Evolutionary conservation across 2,797 vertebrate species (phyloP).

Genomic region (Bovichtus variegatus): DNA sequence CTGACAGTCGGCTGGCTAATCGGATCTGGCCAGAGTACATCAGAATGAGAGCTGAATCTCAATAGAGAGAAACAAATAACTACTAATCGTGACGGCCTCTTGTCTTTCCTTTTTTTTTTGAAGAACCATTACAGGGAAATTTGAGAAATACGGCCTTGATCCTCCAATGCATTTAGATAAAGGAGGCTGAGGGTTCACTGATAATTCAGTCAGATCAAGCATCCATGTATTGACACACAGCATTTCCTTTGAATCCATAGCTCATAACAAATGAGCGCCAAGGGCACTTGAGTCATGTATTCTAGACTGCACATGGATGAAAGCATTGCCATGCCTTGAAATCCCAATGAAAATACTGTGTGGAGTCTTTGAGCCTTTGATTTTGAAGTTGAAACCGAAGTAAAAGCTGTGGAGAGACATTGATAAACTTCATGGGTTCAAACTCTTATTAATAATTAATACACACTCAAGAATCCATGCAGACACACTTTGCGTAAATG

Average conservation of each 20-base stretch:
- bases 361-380: slow-evolving; percentile 36
- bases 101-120: slow-evolving; percentile 7
- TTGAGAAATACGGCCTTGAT: slow-evolving; percentile 15
- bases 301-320: slow-evolving; percentile 20
- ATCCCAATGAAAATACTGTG: slow-evolving; percentile 25
- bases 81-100: slow-evolving; percentile 37
- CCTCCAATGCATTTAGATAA: slow-evolving; percentile 19
- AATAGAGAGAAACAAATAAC: slow-evolving; percentile 46
- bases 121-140: slow-evolving; percentile 36
- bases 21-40: slow-evolving; percentile 16
- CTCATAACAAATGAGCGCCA: slow-evolving; percentile 25
- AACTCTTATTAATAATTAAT: slow-evolving; percentile 8
- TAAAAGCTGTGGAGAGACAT: slow-evolving; percentile 4
- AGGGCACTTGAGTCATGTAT: slow-evolving; percentile 19
- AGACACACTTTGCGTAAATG: not conserved
- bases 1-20: slow-evolving; percentile 19
- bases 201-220: slow-evolving; percentile 30
- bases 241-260: slow-evolving; percentile 32
- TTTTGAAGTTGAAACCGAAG: slow-evolving; percentile 15
- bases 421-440: not conserved
- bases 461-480: not conserved
- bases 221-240: not conserved
- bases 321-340: slow-evolving; percentile 25
- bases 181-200: slow-evolving; percentile 3
- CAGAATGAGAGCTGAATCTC: slow-evolving; percentile 46